Percentiles rank a stretch among this genome's conserved stretches.
Evolutionary conservation across 2,797 vertebrate species (phyloP).

Genomic region (Poecilia velifera): DNA sequence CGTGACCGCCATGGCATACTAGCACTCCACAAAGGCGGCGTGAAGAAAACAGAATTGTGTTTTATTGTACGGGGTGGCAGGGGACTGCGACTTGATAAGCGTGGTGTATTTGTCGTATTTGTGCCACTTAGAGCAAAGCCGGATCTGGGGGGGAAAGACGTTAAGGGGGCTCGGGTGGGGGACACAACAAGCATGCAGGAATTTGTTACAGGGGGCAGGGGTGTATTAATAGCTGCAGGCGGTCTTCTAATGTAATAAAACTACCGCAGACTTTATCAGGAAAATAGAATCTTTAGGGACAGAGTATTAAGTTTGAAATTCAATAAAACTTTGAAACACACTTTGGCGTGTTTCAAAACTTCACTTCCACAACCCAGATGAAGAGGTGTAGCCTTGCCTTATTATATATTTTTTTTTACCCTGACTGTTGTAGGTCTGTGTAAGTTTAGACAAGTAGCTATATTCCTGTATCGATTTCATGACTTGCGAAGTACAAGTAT

Average conservation of each 20-base stretch:
- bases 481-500: not conserved
- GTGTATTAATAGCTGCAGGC: not conserved
- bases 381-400: not conserved
- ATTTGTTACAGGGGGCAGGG: constrained; percentile 22
- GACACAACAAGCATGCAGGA: constrained; percentile 59
- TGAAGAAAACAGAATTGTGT: constrained; percentile 70
- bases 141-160: constrained; percentile 59
- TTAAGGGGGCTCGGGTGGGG: constrained; percentile 56
- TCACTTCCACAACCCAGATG: not conserved
- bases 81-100: constrained; percentile 71
- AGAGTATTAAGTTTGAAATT: constrained; percentile 1
- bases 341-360: not conserved
- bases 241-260: constrained; percentile 10
- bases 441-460: not conserved
- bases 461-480: not conserved
- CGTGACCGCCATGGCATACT: constrained; percentile 75
- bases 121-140: constrained; percentile 74
- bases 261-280: not conserved
- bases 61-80: constrained; percentile 65
- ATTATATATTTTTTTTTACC: not conserved
- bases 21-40: constrained; percentile 59
- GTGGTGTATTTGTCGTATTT: constrained; percentile 74
- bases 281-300: not conserved
- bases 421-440: not conserved
- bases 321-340: not conserved